phyloP scores from a whole-genome alignment of 2,113 vertebrate species.

The Lucifuga dentata region DNA sequence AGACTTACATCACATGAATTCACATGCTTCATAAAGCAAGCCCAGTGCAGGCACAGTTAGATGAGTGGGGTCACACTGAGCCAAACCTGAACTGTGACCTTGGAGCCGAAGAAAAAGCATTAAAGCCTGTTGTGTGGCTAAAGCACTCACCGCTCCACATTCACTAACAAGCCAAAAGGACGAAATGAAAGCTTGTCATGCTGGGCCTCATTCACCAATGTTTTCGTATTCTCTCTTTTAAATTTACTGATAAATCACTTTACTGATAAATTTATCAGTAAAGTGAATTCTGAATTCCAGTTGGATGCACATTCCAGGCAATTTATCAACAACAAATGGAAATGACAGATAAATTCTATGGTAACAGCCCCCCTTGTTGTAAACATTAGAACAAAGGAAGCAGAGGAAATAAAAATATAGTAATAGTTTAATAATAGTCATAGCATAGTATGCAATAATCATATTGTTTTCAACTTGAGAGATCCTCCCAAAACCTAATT shows the following conservation, averaged over 20 bases:
- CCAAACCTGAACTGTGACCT: slow-evolving; percentile 53
- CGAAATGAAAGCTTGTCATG: slow-evolving; percentile 6
- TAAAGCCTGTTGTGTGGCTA: slow-evolving; percentile 15
- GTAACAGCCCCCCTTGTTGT: neutral
- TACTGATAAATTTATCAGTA: no score
- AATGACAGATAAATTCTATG: neutral
- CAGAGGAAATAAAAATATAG: slow-evolving; percentile 1
- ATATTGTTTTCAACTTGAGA: no score
- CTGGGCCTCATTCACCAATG: neutral
- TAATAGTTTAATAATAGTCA: slow-evolving; percentile 1
- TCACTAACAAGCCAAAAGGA: slow-evolving; percentile 14
- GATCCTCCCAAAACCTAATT: slow-evolving; percentile 35
- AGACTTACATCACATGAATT: slow-evolving; percentile 9
- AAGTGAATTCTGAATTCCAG: neutral
- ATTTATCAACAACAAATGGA: neutral
- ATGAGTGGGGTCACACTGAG: slow-evolving; percentile 42
- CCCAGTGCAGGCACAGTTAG: slow-evolving; percentile 19
- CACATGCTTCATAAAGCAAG: slow-evolving; percentile 42
- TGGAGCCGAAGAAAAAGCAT: slow-evolving; percentile 16
- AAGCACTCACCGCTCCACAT: slow-evolving; percentile 4
- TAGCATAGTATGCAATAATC: no score
- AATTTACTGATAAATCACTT: neutral
- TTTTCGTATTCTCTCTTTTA: neutral
- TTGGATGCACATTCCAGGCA: neutral
- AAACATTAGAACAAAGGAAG: slow-evolving; percentile 7